A percentile compares a stretch with the other conserved stretches of the same genome.
Conservation (phyloP, 2,888 invertebrate genomes). For the Lamellibrachia satsuma region DNA sequence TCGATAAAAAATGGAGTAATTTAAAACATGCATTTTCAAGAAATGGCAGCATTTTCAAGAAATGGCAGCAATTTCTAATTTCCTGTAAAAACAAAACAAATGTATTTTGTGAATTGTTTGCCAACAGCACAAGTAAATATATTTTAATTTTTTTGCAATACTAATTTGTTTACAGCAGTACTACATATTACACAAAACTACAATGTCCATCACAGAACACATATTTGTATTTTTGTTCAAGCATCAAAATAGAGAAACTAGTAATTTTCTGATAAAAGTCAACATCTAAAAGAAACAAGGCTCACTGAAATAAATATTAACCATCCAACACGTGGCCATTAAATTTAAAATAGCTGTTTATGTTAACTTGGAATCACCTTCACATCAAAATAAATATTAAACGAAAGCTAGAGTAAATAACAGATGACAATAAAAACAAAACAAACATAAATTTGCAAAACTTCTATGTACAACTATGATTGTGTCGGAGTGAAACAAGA, state of each 20-base stretch:
- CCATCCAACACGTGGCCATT: background rate
- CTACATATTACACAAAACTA: background rate
- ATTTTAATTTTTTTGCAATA: background rate
- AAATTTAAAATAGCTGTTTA: background rate
- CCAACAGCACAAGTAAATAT: background rate
- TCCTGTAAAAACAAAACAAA: background rate
- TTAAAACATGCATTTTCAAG: background rate
- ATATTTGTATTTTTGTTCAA: background rate
- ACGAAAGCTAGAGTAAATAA: background rate
- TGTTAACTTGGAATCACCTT: background rate
- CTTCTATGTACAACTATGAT: background rate
- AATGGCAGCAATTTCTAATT: background rate
- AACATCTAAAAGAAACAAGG: too few relatives aligned
- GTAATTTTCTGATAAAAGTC: too few relatives aligned
- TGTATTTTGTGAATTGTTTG: background rate
- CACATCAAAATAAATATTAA: background rate
- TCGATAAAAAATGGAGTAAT: background rate
- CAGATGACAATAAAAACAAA: background rate
- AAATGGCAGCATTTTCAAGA: background rate
- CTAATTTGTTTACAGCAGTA: background rate
- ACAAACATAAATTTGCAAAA: background rate
- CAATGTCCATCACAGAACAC: background rate
- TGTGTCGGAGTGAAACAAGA: background rate
- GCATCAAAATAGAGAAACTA: too few relatives aligned
- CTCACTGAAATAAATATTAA: background rate